These are phyloP conservation scores for Synanthedon vespiformis DNA, from an alignment of 2,888 invertebrate species.

Conservation along the genomic window DNA sequence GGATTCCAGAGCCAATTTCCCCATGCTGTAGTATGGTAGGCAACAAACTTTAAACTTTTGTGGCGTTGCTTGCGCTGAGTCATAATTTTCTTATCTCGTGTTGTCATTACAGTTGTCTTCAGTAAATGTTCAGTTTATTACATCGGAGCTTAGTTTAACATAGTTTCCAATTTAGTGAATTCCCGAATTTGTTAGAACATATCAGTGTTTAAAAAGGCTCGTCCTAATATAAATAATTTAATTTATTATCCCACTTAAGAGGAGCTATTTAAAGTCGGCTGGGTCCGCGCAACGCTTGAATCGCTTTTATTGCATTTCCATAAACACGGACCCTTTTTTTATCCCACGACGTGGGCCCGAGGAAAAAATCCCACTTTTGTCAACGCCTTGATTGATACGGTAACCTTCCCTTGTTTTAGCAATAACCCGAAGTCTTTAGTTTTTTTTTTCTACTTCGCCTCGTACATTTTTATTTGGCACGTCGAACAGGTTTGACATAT, in stretches of 20 bases:
- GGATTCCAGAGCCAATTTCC: too few species aligned
- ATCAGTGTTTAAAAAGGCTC: background rate
- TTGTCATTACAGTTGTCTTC: too few species aligned
- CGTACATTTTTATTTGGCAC: conserved; percentile 65
- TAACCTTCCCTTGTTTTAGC: conserved; percentile 69
- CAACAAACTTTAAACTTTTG: too few species aligned
- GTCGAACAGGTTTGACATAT: conserved; percentile 66
- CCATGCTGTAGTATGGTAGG: too few species aligned
- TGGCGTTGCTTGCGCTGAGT: too few species aligned
- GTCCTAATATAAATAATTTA: background rate
- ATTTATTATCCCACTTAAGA: conserved; percentile 6
- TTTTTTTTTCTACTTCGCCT: conserved; percentile 41
- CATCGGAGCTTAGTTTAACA: background rate
- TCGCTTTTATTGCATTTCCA: conserved; percentile 49
- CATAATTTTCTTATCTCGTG: background rate
- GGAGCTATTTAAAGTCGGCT: conserved; percentile 15
- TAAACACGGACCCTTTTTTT: conserved; percentile 61
- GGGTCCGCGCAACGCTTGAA: conserved; percentile 28
- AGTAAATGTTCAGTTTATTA: too few species aligned
- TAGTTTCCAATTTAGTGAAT: background rate
- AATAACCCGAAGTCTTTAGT: conserved; percentile 52
- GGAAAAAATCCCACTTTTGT: conserved; percentile 56
- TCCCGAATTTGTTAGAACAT: background rate
- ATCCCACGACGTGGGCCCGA: conserved; percentile 36
- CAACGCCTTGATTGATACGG: conserved; percentile 68